Base-by-base conservation (phyloP, 2,797 vertebrate genomes). In the Platalea minor region DNA sequence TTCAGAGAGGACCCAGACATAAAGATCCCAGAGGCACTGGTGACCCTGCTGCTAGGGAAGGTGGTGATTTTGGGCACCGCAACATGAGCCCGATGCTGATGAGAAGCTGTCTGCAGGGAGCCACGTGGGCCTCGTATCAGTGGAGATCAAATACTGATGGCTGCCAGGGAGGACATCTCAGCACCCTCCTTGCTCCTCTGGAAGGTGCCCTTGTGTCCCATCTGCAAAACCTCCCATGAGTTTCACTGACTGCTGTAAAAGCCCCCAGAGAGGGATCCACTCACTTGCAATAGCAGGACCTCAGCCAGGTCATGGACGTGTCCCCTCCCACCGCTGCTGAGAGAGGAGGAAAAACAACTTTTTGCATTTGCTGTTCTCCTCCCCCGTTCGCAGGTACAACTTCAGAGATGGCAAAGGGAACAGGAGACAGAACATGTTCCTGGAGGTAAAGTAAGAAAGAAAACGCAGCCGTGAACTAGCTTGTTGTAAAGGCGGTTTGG, bases 341-440 rank as follows among this genome's bases (percentile, higher is more conserved):
- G 37, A 17, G 1, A 16, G 17, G 19, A 37, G 60, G 16, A 43
- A 60, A 53, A n/a, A 2, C 17, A 69, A 29, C 23, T 20, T 59
- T 68, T 72, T 69, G 25, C 17, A 33, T n/a, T 57, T 48, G 61
- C 41, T 0, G 1, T 77, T 60, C 64, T 79, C 64, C 26, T 89
- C 56, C 97, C 85, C 89, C 24, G 11, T 97, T 93, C 73, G 35
- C 94, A 98, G 98, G 89, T 98, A 98, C 97, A 98, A 98, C 97
- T 96, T 98, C 68, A 98, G 98, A 95, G 98, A 98, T 96, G 97
- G 98, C 95, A 98, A 98, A 98, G 97, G 97, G 95, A 99, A 97
- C 95, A 98, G 98, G 89, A 97, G 97, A 93, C 98, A 98, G 98
- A 96, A 98, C 95, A 93, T 98, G 97, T 98, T 99, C 98, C 96